A percentile compares a stretch with the other conserved stretches of the same genome.
Conservation (phyloP, 1,140 invertebrate genomes). For the Atopsyche davidsoni region DNA sequence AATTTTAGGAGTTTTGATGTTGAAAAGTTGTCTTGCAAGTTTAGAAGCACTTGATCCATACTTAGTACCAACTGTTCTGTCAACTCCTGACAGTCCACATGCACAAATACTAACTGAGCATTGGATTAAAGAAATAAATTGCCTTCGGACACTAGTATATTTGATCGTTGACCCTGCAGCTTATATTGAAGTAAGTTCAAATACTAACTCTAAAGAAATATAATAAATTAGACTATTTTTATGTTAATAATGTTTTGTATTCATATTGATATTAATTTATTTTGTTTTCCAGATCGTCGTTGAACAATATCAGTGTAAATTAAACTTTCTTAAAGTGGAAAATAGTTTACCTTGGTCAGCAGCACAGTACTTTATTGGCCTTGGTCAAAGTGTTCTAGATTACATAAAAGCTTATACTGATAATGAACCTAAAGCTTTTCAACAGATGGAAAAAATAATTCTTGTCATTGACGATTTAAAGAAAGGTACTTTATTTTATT, state of each 20-base stretch:
- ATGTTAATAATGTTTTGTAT: conserved; percentile 4
- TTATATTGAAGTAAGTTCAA: conserved; percentile 55
- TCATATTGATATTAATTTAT: conserved; percentile 9
- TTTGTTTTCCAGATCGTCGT: conserved; percentile 35
- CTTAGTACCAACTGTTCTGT: conserved; percentile 53
- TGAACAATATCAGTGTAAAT: conserved; percentile 39
- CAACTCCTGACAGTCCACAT: conserved; percentile 42
- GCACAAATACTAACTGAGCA: conserved; percentile 47
- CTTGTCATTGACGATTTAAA: conserved; percentile 36
- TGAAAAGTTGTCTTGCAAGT: conserved; percentile 57
- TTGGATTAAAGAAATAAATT: conserved; percentile 54
- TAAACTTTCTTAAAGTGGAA: conserved; percentile 35
- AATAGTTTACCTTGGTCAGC: conserved; percentile 33
- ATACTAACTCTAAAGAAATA: conserved; percentile 10
- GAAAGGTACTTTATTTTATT: no score
- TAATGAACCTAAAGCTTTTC: conserved; percentile 39
- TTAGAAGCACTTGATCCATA: conserved; percentile 60
- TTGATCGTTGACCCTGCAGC: conserved; percentile 60
- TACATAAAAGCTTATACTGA: conserved; percentile 40
- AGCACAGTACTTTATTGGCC: conserved; percentile 37
- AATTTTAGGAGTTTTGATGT: conserved; percentile 50
- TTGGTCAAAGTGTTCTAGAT: conserved; percentile 38
- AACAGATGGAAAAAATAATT: conserved; percentile 32
- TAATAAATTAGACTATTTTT: conserved; percentile 18
- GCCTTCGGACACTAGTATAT: conserved; percentile 52